A percentile compares a stretch with the other conserved stretches of the same genome.
phyloP scores from a whole-genome alignment of 2,113 vertebrate species.

The Ibidorhyncha struthersii region DNA sequence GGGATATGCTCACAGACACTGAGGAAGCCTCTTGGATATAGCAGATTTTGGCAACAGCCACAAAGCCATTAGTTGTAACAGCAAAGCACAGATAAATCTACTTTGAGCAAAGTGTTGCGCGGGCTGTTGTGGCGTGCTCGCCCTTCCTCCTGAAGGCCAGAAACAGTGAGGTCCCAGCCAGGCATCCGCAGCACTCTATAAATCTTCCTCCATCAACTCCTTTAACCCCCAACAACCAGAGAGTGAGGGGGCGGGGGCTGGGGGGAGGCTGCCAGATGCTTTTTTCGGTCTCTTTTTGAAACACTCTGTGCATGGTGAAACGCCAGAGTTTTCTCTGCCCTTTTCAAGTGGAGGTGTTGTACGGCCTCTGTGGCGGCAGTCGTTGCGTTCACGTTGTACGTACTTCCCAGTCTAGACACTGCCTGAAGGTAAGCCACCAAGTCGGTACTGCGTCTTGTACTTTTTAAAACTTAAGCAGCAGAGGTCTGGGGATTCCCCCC shows the following conservation, averaged over 20 bases:
- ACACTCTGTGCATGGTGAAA: slow-evolving; percentile 72
- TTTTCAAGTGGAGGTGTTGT: neutral
- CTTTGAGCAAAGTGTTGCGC: rapidly evolving
- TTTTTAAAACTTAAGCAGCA: neutral
- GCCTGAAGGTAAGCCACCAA: slow-evolving; percentile 55
- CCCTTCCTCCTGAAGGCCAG: neutral
- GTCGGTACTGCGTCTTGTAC: neutral
- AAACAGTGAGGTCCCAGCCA: neutral
- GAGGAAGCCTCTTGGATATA: rapidly evolving
- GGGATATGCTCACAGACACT: no score
- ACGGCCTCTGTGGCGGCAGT: neutral
- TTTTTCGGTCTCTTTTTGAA: slow-evolving; percentile 72
- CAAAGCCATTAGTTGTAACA: no score
- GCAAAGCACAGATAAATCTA: no score
- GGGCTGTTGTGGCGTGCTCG: neutral
- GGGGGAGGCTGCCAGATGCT: slow-evolving; percentile 71
- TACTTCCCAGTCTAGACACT: neutral
- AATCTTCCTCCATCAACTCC: slow-evolving; percentile 66
- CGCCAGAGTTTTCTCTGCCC: slow-evolving; percentile 29
- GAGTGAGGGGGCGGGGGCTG: neutral
- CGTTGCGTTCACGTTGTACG: neutral
- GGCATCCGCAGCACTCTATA: neutral
- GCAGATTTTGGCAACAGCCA: neutral
- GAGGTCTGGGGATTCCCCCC: neutral
- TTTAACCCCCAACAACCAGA: slow-evolving; percentile 47